Percentiles rank a stretch among this genome's conserved stretches.
Conservation (phyloP, 2,888 invertebrate genomes). For the Cephus pulcher region DNA sequence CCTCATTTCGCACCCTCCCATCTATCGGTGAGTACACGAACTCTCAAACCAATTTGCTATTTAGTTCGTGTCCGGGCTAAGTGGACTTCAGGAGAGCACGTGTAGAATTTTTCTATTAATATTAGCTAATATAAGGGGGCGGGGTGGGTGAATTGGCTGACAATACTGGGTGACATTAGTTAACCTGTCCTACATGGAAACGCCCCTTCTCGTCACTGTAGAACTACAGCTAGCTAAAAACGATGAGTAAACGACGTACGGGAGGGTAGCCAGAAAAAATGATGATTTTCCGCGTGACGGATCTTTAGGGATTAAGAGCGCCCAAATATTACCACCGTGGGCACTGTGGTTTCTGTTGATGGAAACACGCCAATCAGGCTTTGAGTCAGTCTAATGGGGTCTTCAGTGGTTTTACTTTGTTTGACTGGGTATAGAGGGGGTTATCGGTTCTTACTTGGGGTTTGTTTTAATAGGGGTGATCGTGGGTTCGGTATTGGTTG, state of each 20-base stretch:
- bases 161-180: neutral
- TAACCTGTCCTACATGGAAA: neutral
- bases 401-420: neutral
- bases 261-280: neutral
- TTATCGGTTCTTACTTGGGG: neutral
- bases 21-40: neutral
- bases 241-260: neutral
- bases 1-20: slow-evolving; percentile 23
- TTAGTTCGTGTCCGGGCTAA: neutral
- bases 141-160: no score
- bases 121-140: no score
- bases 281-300: neutral
- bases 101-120: no score
- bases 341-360: neutral
- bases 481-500: neutral
- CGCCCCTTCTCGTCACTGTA: neutral
- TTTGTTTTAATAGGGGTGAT: neutral
- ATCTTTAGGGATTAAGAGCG: neutral
- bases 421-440: neutral
- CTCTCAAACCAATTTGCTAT: neutral
- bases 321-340: neutral
- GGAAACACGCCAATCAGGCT: neutral
- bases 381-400: neutral
- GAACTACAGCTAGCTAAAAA: neutral
- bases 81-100: neutral